Evolutionary conservation across 2,888 invertebrate genomes (phyloP).

Genomic region (Alcis repandata): DNA sequence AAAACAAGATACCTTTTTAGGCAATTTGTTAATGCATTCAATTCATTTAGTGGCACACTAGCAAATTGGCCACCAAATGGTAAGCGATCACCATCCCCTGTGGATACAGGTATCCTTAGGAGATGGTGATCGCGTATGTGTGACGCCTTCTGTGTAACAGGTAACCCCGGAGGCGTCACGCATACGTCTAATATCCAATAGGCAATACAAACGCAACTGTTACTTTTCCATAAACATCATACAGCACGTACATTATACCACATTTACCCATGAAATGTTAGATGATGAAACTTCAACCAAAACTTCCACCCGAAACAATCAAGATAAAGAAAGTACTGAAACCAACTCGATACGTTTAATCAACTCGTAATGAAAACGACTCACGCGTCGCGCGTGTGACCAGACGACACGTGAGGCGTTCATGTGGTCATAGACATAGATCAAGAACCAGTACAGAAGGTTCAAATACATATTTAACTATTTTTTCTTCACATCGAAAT

Average conservation of each 20-base stretch:
- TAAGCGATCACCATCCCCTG: too few relatives aligned
- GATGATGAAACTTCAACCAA: constrained; percentile 29
- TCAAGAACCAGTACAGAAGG: constrained; percentile 3
- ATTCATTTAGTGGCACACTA: too few relatives aligned
- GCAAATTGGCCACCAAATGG: too few relatives aligned
- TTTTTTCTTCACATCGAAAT: too few relatives aligned
- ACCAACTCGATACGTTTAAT: constrained; percentile 33
- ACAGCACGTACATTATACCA: not conserved
- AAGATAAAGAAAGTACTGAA: constrained; percentile 39
- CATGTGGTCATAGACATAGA: constrained; percentile 53
- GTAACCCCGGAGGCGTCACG: too few relatives aligned
- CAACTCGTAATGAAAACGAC: constrained; percentile 45
- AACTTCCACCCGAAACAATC: constrained; percentile 29
- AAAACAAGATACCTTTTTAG: too few relatives aligned
- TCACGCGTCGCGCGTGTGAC: constrained; percentile 67
- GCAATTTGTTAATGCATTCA: too few relatives aligned
- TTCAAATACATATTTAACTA: not conserved
- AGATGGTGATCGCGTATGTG: too few relatives aligned
- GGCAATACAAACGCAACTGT: not conserved
- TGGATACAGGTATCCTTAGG: too few relatives aligned
- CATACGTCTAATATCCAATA: too few relatives aligned
- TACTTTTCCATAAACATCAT: not conserved
- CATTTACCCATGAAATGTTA: not conserved
- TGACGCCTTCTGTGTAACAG: too few relatives aligned
- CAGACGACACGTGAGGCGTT: constrained; percentile 60